Evolutionary conservation across 2,113 vertebrate genomes (phyloP), one percentile per base, ranked within the genome.

Genomic region (Grantiella picta): DNA sequence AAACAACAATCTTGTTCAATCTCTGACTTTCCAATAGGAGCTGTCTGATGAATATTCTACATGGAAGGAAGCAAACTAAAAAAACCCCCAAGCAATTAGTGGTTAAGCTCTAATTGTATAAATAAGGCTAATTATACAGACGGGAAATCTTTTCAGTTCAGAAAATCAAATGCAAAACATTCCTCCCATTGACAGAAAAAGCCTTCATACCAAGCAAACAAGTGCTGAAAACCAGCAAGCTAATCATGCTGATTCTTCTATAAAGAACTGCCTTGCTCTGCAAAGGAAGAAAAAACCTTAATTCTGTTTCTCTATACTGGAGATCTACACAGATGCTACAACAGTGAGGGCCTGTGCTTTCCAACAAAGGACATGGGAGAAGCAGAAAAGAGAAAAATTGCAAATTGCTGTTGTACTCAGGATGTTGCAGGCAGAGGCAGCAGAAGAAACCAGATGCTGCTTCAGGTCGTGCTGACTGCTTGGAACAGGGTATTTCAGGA

Each of bases 111-210:
- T 86, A 94, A 92, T 84, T 28, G 35, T 61, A 90, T 76, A 85
- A 95, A 94, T 87, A 94, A 90, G 45, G 57, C 66, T 91, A 91
- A 94, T 95, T 96, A 94, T 54, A 82, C 50, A 89, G 89, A 87
- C 0, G 2, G 54, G 40, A 89, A 85, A 72, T 85, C 65, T 92
- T 94, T 94, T 92, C 77, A 82, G 44, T 53, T 96, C 61, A 79
- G 73, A 79, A 82, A 92, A 95, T 79, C 69, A 80, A 76, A 95
- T 40, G 31, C 38, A 87, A 94, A 94, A 95, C 73, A 82, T 69
- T 86, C 92, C 89, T 92, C 81, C 70, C 57, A 94, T 89, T 85
- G 59, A 63, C 3, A 77, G 66, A 50, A 91, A 83, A 85, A 79
- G 33, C 18, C 50, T 49, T 89, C 66, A 42, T 11, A 69, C 20